Conservation (phyloP, 2,113 vertebrate species). For the Hypocryptadius cinnamomeus region DNA sequence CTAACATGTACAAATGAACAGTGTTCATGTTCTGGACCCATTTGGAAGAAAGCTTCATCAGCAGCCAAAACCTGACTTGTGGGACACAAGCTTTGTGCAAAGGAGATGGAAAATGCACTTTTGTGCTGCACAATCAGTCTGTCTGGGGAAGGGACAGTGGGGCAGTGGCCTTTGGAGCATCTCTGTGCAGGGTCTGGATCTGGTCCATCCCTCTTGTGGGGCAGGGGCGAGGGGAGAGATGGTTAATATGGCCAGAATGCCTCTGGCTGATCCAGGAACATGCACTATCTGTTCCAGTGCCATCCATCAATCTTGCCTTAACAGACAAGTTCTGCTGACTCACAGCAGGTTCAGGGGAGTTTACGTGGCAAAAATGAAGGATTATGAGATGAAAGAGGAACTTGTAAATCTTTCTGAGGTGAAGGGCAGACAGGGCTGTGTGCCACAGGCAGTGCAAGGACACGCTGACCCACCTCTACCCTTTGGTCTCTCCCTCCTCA, state of each 20-base stretch:
- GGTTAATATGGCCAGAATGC: background rate
- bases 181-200: background rate
- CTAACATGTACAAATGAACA: accelerated
- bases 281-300: background rate
- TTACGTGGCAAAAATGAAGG: background rate
- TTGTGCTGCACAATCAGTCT: background rate
- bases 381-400: background rate
- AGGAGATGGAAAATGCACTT: background rate
- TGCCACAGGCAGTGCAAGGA: background rate
- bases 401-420: background rate
- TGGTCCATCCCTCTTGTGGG: background rate
- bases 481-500: accelerated
- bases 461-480: background rate
- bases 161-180: background rate
- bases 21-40: accelerated
- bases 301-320: background rate
- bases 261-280: background rate
- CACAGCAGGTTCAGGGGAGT: background rate
- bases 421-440: background rate
- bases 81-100: background rate
- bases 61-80: accelerated
- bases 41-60: background rate
- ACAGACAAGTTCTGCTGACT: background rate
- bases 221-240: background rate
- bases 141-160: background rate